A percentile compares a stretch with the other conserved stretches of the same genome.
These are phyloP conservation scores for Melanostigma gelatinosum DNA, from an alignment of 2,113 vertebrate genomes.

Conservation along the genomic window DNA sequence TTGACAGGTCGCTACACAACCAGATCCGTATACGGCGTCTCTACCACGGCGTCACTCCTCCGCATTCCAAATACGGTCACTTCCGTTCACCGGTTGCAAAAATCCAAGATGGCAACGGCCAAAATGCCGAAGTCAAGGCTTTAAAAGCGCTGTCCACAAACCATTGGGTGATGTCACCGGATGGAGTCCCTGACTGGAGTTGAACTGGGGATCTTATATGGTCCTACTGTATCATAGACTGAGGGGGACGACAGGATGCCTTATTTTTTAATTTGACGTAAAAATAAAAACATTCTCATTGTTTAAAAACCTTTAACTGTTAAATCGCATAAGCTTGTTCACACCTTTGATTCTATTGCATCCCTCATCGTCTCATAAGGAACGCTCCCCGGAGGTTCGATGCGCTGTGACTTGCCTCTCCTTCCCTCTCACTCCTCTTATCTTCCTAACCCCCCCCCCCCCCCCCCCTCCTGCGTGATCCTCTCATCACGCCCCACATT, in stretches of 20 bases:
- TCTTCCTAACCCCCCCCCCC: not conserved
- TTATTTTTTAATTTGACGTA: not conserved
- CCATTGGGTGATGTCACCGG: no score
- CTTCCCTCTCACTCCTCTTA: constrained; percentile 43
- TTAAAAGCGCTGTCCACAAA: no score
- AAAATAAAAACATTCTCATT: no score
- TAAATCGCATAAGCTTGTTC: no score
- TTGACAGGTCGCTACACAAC: not conserved
- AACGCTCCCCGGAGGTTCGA: constrained; percentile 28
- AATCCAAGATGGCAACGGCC: no score
- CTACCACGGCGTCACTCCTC: not conserved
- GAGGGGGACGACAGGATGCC: not conserved
- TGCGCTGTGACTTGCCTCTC: constrained; percentile 59
- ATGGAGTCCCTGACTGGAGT: not conserved
- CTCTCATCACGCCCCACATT: not conserved
- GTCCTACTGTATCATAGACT: not conserved
- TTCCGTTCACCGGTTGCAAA: not conserved
- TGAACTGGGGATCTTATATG: not conserved
- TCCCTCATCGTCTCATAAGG: not conserved
- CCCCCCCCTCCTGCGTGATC: not conserved
- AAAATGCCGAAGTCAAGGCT: no score
- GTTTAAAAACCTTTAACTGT: no score
- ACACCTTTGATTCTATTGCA: no score
- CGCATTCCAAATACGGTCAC: not conserved
- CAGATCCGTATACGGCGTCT: not conserved